phyloP scores from a whole-genome alignment of 1,140 invertebrate species.

The Laupala kohalensis region DNA sequence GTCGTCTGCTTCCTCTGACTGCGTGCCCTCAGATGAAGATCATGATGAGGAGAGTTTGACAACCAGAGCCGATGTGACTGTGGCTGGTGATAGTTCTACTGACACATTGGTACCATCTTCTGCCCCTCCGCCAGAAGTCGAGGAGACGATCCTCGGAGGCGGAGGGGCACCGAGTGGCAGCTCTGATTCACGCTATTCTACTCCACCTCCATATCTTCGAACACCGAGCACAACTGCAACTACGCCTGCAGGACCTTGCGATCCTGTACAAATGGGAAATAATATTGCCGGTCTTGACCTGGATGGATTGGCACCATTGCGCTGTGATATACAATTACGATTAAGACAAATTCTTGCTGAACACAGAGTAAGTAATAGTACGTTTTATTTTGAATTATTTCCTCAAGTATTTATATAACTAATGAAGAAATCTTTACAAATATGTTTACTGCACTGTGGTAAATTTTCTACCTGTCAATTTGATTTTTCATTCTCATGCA shows the following conservation, averaged over 20 bases:
- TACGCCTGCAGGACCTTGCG: constrained; percentile 19
- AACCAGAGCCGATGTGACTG: constrained; percentile 12
- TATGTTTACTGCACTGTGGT: too few relatives aligned
- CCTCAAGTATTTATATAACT: too few relatives aligned
- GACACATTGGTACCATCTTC: constrained; percentile 27
- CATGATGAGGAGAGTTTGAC: not conserved
- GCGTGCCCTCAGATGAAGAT: not conserved
- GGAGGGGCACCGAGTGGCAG: constrained; percentile 6
- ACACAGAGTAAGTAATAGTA: constrained; percentile 58
- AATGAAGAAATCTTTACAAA: too few relatives aligned
- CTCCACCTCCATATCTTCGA: constrained; percentile 26
- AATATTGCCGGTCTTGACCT: constrained; percentile 33
- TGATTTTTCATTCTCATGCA: too few relatives aligned
- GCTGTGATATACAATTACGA: constrained; percentile 63
- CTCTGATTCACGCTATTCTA: constrained; percentile 23
- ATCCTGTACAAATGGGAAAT: not conserved
- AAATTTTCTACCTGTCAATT: too few relatives aligned
- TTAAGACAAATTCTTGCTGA: constrained; percentile 65
- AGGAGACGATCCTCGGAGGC: not conserved
- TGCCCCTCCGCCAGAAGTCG: not conserved
- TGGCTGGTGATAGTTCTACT: constrained; percentile 34
- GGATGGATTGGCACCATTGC: constrained; percentile 67
- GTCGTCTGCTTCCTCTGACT: not conserved
- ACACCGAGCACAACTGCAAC: constrained; percentile 28
- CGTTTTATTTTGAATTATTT: too few relatives aligned